phyloP scores from a whole-genome alignment of 2,113 vertebrate species.

The Terrapene triunguis region DNA sequence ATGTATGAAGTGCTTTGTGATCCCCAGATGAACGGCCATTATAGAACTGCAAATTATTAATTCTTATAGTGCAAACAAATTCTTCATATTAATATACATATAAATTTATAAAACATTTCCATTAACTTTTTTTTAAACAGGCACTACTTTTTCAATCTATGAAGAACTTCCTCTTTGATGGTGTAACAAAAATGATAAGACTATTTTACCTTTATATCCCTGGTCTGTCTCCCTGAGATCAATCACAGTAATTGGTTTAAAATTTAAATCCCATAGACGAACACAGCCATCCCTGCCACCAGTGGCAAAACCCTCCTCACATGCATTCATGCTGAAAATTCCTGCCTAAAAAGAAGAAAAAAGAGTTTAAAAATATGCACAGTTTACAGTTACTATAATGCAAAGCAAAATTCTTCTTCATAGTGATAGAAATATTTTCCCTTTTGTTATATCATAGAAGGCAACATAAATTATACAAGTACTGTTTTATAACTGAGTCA shows the following conservation, averaged over 20 bases:
- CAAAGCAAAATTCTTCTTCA: background rate
- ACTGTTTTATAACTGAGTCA: background rate
- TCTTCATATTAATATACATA: background rate
- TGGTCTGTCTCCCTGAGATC: conserved; percentile 99
- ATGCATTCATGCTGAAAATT: conserved; percentile 99
- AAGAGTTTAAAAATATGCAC: conserved; percentile 28
- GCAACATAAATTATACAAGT: background rate
- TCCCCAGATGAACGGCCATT: background rate
- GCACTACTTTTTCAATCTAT: background rate
- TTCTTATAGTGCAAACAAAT: background rate
- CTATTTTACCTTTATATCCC: conserved; percentile 96
- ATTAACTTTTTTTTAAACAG: background rate
- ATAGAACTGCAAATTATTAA: background rate
- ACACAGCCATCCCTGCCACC: conserved; percentile 97
- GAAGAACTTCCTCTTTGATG: background rate
- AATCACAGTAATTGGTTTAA: conserved; percentile 99
- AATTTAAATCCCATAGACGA: conserved; percentile 98
- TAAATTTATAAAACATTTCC: background rate
- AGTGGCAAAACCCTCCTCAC: conserved; percentile 98
- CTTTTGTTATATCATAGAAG: background rate
- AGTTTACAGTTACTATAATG: background rate
- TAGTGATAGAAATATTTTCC: background rate
- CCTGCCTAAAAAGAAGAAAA: conserved; percentile 88
- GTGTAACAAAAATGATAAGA: background rate
- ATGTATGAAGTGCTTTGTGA: background rate